These are phyloP conservation scores for Bhutanitis thaidina DNA, from an alignment of 2,888 invertebrate species.

Conservation along the genomic window DNA sequence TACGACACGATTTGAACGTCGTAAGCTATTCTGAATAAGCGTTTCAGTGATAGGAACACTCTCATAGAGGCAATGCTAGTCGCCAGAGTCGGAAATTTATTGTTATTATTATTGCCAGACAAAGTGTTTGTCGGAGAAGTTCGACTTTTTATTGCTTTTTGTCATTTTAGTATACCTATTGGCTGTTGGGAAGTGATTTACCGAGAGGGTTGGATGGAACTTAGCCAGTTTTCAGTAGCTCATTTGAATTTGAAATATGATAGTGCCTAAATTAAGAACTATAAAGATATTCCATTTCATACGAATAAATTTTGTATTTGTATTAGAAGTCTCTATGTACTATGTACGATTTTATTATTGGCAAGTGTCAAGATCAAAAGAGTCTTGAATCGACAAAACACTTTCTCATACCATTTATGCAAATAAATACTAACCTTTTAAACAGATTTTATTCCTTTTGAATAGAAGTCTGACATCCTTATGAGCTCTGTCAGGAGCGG, in stretches of 20 bases:
- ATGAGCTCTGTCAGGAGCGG: conserved; percentile 84
- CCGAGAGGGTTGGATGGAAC: conserved; percentile 38
- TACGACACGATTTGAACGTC: conserved; percentile 27
- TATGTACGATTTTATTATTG: no score
- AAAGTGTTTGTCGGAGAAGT: conserved; percentile 51
- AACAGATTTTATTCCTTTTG: conserved; percentile 92
- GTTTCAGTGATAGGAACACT: conserved; percentile 30
- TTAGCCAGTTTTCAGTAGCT: conserved; percentile 35
- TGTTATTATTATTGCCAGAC: conserved; percentile 68
- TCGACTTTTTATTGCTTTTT: conserved; percentile 52
- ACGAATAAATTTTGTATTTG: no score
- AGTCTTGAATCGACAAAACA: no score
- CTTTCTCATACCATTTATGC: no score
- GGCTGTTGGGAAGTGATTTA: conserved; percentile 62
- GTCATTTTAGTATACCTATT: conserved; percentile 48
- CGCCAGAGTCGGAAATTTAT: conserved; percentile 52
- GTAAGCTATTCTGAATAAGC: conserved; percentile 32
- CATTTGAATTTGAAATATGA: conserved; percentile 24
- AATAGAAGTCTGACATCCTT: conserved; percentile 87
- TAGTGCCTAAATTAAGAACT: not conserved
- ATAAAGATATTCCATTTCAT: no score
- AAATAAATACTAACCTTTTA: conserved; percentile 81
- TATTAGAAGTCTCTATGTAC: no score
- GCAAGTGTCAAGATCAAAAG: no score
- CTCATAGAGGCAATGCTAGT: conserved; percentile 30